Evolutionary conservation across 1,140 invertebrate genomes (phyloP), one percentile per base, ranked within the genome.

Genomic region (Macrobrachium rosenbergii): DNA sequence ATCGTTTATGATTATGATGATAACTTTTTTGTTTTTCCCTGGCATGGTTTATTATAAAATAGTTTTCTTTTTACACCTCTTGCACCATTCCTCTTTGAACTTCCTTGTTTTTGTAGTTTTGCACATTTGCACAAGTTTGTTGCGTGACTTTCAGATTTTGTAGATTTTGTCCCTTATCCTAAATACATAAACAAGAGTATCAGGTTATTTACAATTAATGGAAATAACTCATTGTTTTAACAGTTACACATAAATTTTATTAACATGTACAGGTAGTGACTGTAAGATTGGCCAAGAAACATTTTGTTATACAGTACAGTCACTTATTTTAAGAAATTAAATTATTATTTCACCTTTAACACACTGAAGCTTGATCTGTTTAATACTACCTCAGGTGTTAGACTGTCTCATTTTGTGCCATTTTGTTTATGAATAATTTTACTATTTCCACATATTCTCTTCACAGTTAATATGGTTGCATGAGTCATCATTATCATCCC

Each of bases 81-180:
- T 81, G 62, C 52, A 81, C 63, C 43, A 23, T 63, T 63, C 43
- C 60, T 8, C 45, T 37, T 45, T 64, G n/a, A 81, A 67, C 0
- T 21, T 67, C 79, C 37, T 67, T 60, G 60, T 81, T 63, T 81
- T 64, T 43, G 28, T 63, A 81, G 60, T 67, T 81, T 81, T 81
- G 79, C 79, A 81, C 79, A 81, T 17, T 64, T 67, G 79, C 79
- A 81, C 60, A 23, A 11, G 79, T 81, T 81, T 81, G 79, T 81
- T 81, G 79, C 23, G 79, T 67, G 79, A 81, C 19, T 67, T 81
- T 60, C 79, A 81, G 79, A n/a, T 81, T 81, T 81, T 81, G 79
- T 81, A 81, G 79, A 43, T 81, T 81, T 81, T 60, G 79, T 67
- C 79, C 79, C 58, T 67, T 81, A 19, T 67, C 63, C 79, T 63